Base-by-base conservation (phyloP, 1,140 invertebrate species). In the Trigoniulus corallinus region DNA sequence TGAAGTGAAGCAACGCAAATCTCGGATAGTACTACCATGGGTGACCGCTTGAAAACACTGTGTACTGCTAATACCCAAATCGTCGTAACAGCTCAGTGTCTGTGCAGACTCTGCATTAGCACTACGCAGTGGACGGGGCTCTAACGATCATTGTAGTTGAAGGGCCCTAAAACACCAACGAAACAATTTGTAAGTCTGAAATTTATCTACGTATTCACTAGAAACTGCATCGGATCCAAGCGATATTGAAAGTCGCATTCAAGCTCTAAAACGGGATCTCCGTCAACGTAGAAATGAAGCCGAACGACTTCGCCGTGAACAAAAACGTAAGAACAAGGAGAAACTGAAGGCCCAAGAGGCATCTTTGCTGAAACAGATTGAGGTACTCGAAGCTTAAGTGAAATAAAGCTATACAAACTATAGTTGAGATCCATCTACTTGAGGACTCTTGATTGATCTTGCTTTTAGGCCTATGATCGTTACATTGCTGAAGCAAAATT, bases 141-240 rank as follows among this genome's bases (percentile, higher is more conserved):
- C n/a, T n/a, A n/a, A n/a, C n/a, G n/a, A n/a, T n/a, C n/a, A n/a
- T n/a, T n/a, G n/a, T n/a, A n/a, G n/a, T n/a, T n/a, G n/a, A n/a
- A n/a, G n/a, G n/a, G n/a, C n/a, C n/a, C n/a, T n/a, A n/a, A n/a
- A n/a, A n/a, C n/a, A n/a, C n/a, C n/a, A n/a, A n/a, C n/a, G 15
- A 12, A 39, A 39, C 12, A 39, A 39, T 39, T 18, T 18, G 12
- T 18, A 39, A 39, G 12, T 13, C 37, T 18, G 12, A 18, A 13
- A 39, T 39, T 39, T 18, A 39, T 39, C 37, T 39, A 18, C 12
- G 12, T 44, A 44, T 44, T 7, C 21, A 20, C 4, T 44, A 70
- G 72, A 74, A 57, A 73, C 72, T 25, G 61, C 65, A 44, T 73
- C 72, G 23, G 73, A 75, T 58, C 59, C 65, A 24, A 73, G 71